phyloP scores from a whole-genome alignment of 2,797 vertebrate species.

The Heteromormyrus szaboi region DNA sequence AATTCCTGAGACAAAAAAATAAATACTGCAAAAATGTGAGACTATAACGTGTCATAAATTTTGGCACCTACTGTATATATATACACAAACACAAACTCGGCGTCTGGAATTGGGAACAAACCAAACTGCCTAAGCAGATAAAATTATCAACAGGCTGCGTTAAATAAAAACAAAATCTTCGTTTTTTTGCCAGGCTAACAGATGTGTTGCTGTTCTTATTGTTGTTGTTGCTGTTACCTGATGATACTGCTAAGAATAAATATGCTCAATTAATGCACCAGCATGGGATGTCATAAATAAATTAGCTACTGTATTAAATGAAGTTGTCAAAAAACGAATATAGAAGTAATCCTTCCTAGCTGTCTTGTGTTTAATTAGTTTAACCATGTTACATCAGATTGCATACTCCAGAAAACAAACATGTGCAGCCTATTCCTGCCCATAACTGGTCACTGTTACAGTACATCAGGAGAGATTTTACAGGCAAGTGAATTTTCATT shows the following conservation, averaged over 20 bases:
- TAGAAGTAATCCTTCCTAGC: not conserved
- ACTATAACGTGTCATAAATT: not conserved
- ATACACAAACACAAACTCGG: not conserved
- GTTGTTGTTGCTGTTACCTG: conserved; percentile 1
- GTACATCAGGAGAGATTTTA: not conserved
- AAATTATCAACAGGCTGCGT: not conserved
- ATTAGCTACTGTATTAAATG: conserved; percentile 2
- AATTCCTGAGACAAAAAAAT: conserved; percentile 22
- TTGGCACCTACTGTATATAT: not conserved
- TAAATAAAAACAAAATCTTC: not conserved
- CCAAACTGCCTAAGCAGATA: not conserved
- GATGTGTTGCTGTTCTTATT: not conserved
- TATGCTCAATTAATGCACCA: not conserved
- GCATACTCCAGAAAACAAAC: not conserved
- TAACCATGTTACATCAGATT: not conserved
- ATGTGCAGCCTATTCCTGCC: not conserved
- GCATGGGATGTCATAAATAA: not conserved
- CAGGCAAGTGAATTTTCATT: not conserved
- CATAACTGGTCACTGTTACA: not conserved
- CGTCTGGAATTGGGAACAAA: not conserved
- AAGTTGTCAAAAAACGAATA: not conserved
- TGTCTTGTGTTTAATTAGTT: not conserved
- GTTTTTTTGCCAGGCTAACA: conserved; percentile 1
- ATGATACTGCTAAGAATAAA: not conserved
- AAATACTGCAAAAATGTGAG: conserved; percentile 5